Evolutionary conservation across 2,797 vertebrate species (phyloP).

Genomic region (Chelon labrosus): DNA sequence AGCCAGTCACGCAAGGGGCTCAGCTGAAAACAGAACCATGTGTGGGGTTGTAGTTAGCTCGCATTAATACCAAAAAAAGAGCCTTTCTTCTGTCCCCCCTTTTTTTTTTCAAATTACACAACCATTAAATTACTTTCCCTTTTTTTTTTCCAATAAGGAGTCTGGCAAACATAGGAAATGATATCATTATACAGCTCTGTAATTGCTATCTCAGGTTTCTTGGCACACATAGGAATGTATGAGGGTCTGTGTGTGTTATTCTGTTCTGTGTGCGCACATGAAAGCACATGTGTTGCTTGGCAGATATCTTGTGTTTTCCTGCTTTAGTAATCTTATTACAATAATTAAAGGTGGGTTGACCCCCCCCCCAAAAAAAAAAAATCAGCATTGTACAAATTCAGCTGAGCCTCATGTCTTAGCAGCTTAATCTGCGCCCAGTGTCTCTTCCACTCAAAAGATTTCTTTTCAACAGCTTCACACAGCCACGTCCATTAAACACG

Average conservation of each 20-base stretch:
- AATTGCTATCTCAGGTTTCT: constrained; percentile 76
- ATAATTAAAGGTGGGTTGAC: constrained; percentile 26
- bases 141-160: constrained; percentile 54
- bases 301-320: constrained; percentile 28
- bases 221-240: constrained; percentile 37
- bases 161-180: constrained; percentile 79
- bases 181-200: constrained; percentile 72
- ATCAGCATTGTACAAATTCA: constrained; percentile 3
- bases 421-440: constrained; percentile 1
- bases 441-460: constrained; percentile 2
- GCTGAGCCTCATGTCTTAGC: neutral
- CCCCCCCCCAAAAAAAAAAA: neutral
- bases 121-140: constrained; percentile 72
- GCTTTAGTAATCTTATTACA: constrained; percentile 31
- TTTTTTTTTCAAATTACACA: constrained; percentile 55
- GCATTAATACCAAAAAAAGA: constrained; percentile 79
- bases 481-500: constrained; percentile 3
- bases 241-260: constrained; percentile 19
- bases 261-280: constrained; percentile 10
- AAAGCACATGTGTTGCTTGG: constrained; percentile 41
- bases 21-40: constrained; percentile 86
- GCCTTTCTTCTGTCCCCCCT: constrained; percentile 57
- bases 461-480: constrained; percentile 23
- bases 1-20: constrained; percentile 84
- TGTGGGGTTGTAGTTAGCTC: constrained; percentile 80